phyloP scores from a whole-genome alignment of 2,797 vertebrate species.

The Triplophysa yarkandensis region DNA sequence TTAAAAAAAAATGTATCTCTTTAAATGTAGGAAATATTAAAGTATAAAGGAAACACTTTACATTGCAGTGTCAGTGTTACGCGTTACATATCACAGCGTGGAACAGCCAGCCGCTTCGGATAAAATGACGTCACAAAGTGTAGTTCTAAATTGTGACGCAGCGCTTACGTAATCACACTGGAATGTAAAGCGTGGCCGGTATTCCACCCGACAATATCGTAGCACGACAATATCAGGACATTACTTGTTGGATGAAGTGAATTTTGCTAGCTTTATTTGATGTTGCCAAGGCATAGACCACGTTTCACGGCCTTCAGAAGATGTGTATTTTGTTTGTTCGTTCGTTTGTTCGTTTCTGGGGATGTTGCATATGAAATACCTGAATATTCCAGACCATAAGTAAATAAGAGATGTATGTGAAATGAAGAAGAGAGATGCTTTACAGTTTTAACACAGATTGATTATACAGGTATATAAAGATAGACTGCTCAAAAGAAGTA shows the following conservation, averaged over 20 bases:
- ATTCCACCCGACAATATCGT: slow-evolving; percentile 56
- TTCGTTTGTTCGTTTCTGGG: slow-evolving; percentile 72
- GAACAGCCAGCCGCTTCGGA: slow-evolving; percentile 1
- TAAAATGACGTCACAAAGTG: slow-evolving; percentile 1
- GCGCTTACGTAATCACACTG: slow-evolving; percentile 23
- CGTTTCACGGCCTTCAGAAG: slow-evolving; percentile 83
- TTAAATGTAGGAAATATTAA: slow-evolving; percentile 9
- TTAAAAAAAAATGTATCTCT: slow-evolving; percentile 24
- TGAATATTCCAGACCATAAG: slow-evolving; percentile 63
- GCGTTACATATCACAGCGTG: slow-evolving; percentile 15
- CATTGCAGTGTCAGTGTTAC: slow-evolving; percentile 25
- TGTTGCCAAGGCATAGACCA: slow-evolving; percentile 77
- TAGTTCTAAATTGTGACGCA: slow-evolving; percentile 10
- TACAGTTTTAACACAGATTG: slow-evolving; percentile 66
- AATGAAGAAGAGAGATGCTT: slow-evolving; percentile 82
- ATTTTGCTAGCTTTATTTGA: slow-evolving; percentile 76
- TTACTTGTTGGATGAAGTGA: slow-evolving; percentile 59
- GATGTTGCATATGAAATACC: slow-evolving; percentile 72
- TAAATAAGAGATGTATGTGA: slow-evolving; percentile 70
- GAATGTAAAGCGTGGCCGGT: slow-evolving; percentile 28
- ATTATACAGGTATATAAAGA: slow-evolving; percentile 66
- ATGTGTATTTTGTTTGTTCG: slow-evolving; percentile 73
- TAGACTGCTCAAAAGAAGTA: slow-evolving; percentile 85
- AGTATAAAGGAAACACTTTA: slow-evolving; percentile 24
- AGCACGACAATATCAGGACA: slow-evolving; percentile 61